phyloP scores from a whole-genome alignment of 2,113 vertebrate species.

The Osmerus mordax region DNA sequence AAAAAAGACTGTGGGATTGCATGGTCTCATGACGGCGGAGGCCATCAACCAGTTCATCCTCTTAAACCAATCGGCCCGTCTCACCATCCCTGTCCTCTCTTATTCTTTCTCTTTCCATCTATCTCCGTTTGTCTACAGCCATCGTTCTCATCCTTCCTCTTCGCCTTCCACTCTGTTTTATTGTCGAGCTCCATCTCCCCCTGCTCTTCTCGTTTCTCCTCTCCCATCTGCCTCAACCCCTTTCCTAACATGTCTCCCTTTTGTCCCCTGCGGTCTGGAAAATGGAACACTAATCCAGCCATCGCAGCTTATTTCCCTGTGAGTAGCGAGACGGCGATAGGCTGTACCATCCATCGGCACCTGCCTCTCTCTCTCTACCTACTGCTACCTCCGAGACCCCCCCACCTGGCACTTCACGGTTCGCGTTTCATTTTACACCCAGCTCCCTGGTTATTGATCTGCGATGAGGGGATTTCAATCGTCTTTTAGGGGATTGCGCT shows the following conservation, averaged over 20 bases:
- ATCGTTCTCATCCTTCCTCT: neutral
- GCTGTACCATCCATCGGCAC: too few relatives aligned
- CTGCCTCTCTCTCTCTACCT: neutral
- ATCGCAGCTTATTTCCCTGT: too few relatives aligned
- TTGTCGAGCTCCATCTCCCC: neutral
- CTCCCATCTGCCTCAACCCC: too few relatives aligned
- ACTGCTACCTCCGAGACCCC: neutral
- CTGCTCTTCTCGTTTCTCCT: neutral
- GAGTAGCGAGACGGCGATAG: too few relatives aligned
- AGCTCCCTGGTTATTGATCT: neutral
- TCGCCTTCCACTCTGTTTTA: neutral
- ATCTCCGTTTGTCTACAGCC: neutral
- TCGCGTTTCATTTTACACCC: neutral
- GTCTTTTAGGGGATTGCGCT: neutral
- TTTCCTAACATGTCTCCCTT: too few relatives aligned
- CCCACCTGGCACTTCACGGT: neutral
- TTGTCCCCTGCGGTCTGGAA: too few relatives aligned
- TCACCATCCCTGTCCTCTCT: neutral
- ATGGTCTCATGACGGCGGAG: constrained; percentile 14
- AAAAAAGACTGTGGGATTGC: constrained; percentile 7
- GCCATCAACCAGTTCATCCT: constrained; percentile 14
- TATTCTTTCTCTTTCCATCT: neutral
- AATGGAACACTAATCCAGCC: too few relatives aligned
- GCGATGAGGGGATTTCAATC: neutral
- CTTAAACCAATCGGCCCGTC: constrained; percentile 14